Evolutionary conservation across 2,797 vertebrate genomes (phyloP).

Genomic region (Pelobates cultripes): DNA sequence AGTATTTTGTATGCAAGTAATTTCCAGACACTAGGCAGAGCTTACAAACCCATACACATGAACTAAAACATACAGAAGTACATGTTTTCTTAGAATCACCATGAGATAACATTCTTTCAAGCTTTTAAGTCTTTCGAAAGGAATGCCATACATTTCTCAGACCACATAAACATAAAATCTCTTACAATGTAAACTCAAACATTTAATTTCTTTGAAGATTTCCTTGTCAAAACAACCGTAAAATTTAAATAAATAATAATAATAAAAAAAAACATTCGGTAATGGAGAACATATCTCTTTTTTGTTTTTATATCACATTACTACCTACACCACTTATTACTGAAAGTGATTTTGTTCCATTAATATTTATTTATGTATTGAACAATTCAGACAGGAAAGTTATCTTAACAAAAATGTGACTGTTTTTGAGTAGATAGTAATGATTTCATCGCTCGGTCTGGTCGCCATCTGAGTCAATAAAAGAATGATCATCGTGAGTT

Average conservation of each 20-base stretch:
- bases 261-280: background rate
- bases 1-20: no score
- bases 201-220: slow-evolving; percentile 16
- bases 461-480: background rate
- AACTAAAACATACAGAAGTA: background rate
- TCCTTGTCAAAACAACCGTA: background rate
- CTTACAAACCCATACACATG: background rate
- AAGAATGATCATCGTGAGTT: background rate
- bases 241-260: background rate
- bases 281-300: background rate
- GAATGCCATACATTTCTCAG: slow-evolving; percentile 23
- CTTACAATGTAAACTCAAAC: background rate
- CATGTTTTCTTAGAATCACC: slow-evolving; percentile 17
- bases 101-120: slow-evolving; percentile 36
- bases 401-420: background rate
- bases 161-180: slow-evolving; percentile 21
- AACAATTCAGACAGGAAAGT: background rate
- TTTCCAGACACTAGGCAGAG: no score
- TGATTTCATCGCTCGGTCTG: background rate
- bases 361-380: background rate
- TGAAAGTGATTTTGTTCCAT: background rate
- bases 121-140: slow-evolving; percentile 33
- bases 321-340: background rate
- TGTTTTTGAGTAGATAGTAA: background rate
- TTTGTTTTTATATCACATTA: background rate